Base-by-base conservation (phyloP, 2,888 invertebrate species). In the Sphaerophoria taeniata region DNA sequence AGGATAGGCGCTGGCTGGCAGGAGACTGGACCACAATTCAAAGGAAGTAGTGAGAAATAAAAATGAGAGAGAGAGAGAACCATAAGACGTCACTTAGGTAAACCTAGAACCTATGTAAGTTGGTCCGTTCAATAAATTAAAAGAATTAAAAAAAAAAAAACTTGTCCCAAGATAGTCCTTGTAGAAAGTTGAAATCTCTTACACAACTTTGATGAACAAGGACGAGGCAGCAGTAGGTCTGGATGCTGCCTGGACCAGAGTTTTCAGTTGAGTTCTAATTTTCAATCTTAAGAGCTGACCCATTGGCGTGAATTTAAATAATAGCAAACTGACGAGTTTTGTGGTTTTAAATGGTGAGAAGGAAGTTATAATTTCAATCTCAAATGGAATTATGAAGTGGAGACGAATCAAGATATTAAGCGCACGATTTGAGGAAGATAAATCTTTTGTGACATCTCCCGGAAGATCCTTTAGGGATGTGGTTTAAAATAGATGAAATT, bases 251-350 rank as follows among this genome's bases (percentile, higher is more conserved):
- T 24, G 1, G 14, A 12, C 39, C 16, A 47, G 12, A 58, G 61
- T 47, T 39, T 24, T 63, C 24, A 31, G 39, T 55, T 45, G 67
- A 67, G 39, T 53, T 67, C 12, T 51, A 24, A 7, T 12, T 7
- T 12, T 11, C 11, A 67, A 53, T 51, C 31, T 67, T 53, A 53
- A 53, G 67, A 53, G 39, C 39, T 67, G 67, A 67, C 67, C 67
- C 67, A 67, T 67, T 53, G 67, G 51, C 39, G 51, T 67, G 51
- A 53, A 67, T 53, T 67, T 67, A 31, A 67, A 67, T 67, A 67
- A 67, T 53, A 67, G 36, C 39, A 12, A 24, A 58, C 9, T 11
- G 16, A 51, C 24, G 3, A 51, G 5, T 12, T 24, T 24, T 24
- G 24, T 24, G 24, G 24, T 24, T 24, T 24, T 56, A 34, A 1